Percentiles rank a stretch among this genome's conserved stretches.
These are phyloP conservation scores for Steatocranus sp. DNA, from an alignment of 2,797 vertebrate species.

Conservation along the genomic window DNA sequence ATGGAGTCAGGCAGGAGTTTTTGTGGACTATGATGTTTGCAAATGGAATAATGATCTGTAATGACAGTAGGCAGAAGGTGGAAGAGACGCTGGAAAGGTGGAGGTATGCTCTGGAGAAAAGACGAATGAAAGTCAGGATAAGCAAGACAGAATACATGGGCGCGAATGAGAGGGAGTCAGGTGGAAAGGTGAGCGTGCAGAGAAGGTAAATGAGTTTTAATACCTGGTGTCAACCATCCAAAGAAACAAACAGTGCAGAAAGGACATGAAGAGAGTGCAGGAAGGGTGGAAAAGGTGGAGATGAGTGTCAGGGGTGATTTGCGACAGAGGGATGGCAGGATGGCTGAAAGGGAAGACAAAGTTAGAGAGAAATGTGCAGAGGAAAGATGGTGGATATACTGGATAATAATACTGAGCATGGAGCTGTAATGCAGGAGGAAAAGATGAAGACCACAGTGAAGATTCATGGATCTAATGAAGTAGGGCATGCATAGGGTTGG, in stretches of 20 bases:
- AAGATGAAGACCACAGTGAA: accelerated
- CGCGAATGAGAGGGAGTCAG: accelerated
- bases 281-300: background rate
- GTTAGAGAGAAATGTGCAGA: background rate
- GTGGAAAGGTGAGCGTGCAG: background rate
- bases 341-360: background rate
- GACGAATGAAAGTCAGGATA: background rate
- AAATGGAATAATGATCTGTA: background rate
- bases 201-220: background rate
- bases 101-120: background rate
- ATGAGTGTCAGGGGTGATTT: background rate
- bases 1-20: accelerated
- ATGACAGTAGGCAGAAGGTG: background rate
- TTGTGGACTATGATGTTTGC: background rate
- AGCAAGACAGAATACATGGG: background rate
- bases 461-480: accelerated
- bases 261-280: background rate
- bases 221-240: background rate
- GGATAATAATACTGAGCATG: background rate
- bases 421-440: background rate
- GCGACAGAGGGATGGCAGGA: background rate
- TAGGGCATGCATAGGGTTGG: accelerated
- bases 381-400: background rate
- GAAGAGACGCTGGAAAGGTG: accelerated
- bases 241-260: background rate